phyloP scores from a whole-genome alignment of 2,113 vertebrate genomes.

The Ifrita kowaldi region DNA sequence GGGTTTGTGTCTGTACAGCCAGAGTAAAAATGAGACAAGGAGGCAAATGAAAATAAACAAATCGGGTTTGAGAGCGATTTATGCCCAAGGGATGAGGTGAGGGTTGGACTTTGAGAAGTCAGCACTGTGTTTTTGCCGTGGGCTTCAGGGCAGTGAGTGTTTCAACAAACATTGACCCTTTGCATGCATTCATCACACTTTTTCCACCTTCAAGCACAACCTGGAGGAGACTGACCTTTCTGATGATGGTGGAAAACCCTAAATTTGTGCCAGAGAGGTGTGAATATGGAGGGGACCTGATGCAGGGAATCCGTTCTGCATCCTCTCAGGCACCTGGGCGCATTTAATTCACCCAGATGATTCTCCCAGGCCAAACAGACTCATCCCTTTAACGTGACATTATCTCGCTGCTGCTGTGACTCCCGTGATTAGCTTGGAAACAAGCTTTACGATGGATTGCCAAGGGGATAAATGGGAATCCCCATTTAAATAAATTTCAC shows the following conservation, averaged over 20 bases:
- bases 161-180: not conserved
- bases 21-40: not conserved
- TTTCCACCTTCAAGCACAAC: not conserved
- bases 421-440: not conserved
- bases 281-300: not conserved
- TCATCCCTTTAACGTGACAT: not conserved
- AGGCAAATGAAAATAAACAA: not conserved
- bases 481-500: not conserved
- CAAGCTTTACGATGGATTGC: not conserved
- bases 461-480: not conserved
- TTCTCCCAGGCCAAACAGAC: conserved; percentile 3
- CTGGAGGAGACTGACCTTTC: not conserved
- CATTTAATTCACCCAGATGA: not conserved
- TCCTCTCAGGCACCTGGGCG: not conserved
- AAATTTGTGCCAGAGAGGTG: rapidly evolving
- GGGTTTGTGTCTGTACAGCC: not conserved
- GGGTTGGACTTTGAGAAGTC: not conserved
- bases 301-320: not conserved
- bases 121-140: rapidly evolving
- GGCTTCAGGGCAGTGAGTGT: not conserved
- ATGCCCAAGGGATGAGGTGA: not conserved
- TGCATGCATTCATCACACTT: not conserved
- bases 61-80: not conserved
- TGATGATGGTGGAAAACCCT: not conserved
- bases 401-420: not conserved